phyloP scores from a whole-genome alignment of 1,140 invertebrate genomes.

The Hypothenemus hampei region DNA sequence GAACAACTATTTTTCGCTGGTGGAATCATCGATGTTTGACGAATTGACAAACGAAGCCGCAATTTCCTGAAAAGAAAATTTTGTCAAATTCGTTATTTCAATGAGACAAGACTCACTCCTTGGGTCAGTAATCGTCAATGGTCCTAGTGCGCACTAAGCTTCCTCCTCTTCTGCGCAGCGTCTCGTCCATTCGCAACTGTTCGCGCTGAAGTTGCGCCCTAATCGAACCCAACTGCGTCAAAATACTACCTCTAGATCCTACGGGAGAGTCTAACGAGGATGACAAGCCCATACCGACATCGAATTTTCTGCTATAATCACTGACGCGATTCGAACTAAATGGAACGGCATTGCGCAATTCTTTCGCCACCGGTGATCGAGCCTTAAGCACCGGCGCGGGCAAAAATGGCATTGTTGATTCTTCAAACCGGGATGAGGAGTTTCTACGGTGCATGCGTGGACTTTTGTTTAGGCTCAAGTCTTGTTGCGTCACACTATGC shows the following conservation, averaged over 20 bases:
- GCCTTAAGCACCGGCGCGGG: constrained; percentile 52
- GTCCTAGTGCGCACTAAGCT: constrained; percentile 38
- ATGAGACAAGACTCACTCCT: constrained; percentile 7
- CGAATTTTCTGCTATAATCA: constrained; percentile 52
- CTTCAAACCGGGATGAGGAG: constrained; percentile 44
- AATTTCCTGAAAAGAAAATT: constrained; percentile 12
- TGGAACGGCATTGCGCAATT: constrained; percentile 43
- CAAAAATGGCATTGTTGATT: too few relatives aligned
- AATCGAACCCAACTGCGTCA: constrained; percentile 56
- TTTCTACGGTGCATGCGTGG: constrained; percentile 39
- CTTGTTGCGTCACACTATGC: constrained; percentile 44
- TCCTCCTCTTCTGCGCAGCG: constrained; percentile 38
- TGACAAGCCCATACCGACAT: constrained; percentile 37
- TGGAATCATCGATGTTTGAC: constrained; percentile 22
- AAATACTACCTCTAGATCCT: constrained; percentile 46
- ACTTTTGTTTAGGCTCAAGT: constrained; percentile 37
- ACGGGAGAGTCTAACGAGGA: constrained; percentile 47
- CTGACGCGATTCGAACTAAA: constrained; percentile 38
- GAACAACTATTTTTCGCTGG: constrained; percentile 36
- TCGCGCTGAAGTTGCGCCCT: constrained; percentile 53
- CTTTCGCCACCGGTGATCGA: constrained; percentile 47
- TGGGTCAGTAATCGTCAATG: constrained; percentile 26
- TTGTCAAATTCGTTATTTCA: not conserved
- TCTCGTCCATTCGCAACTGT: constrained; percentile 51
- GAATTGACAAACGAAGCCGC: constrained; percentile 15